Evolutionary conservation across 2,113 vertebrate species (phyloP).

Genomic region (Progne subis): DNA sequence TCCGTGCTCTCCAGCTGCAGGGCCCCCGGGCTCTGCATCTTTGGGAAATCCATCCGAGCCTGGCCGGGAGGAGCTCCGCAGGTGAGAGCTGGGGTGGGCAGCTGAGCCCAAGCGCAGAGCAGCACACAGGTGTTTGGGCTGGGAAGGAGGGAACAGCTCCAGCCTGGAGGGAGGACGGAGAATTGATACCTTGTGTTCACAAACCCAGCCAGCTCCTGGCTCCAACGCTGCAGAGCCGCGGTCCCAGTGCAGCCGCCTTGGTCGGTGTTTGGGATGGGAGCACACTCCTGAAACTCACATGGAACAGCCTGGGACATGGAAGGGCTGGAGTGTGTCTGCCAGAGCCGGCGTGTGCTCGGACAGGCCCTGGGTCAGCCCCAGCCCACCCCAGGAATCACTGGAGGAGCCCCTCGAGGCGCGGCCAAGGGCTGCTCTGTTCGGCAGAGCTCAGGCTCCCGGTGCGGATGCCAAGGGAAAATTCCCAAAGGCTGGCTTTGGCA

Average conservation of each 20-base stretch:
- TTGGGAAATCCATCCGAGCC: not conserved
- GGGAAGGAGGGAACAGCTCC: not conserved
- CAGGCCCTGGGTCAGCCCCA: not conserved
- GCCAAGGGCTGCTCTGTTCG: not conserved
- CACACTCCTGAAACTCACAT: rapidly evolving
- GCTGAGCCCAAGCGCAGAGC: not conserved
- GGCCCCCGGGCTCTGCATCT: not conserved
- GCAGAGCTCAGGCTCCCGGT: not conserved
- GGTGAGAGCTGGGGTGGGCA: not conserved
- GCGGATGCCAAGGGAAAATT: rapidly evolving
- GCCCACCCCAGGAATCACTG: rapidly evolving
- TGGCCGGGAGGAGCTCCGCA: not conserved
- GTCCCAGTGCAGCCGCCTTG: not conserved
- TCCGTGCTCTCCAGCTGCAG: not conserved
- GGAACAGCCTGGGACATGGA: too few species aligned
- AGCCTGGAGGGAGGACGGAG: not conserved
- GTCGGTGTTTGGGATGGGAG: not conserved
- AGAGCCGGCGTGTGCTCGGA: not conserved
- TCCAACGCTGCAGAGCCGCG: rapidly evolving
- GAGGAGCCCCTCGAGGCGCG: rapidly evolving
- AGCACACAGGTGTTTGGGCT: not conserved
- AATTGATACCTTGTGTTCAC: not conserved
- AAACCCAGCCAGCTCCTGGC: not conserved
- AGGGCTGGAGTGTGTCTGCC: not conserved
- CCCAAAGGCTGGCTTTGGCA: not conserved